Evolutionary conservation across 53 echinoderm and acorn worm species (phyloP), one percentile per base, ranked within the genome.

Genomic region (Holothuria leucospilota): DNA sequence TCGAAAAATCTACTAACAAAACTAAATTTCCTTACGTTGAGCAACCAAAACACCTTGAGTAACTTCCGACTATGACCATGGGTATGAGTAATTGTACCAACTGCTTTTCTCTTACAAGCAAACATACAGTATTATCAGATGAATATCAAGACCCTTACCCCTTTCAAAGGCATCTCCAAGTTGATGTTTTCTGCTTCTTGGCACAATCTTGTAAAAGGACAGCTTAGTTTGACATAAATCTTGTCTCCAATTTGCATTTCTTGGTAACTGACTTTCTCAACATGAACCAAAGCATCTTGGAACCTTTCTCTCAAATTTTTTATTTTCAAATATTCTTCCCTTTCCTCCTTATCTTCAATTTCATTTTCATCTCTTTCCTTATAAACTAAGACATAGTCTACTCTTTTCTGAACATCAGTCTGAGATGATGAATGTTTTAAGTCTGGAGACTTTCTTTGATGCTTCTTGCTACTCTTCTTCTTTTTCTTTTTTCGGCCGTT

Each of bases 121-220:
- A 56, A 56, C 18, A 18, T 13, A 34, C 6, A 49, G 42, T 56
- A 16, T 16, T 5, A 5, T 13, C 5, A 52, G 12, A 14, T 56
- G 39, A 0, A 39, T 9, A 68, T 66, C 20, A 28, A 85, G 5
- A 65, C 30, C 39, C 98, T 95, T 63, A 98, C 98, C 86, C 92
- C 93, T 93, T 84, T 93, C 18, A 98, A 89, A 10, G 95, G 95
- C 95, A 95, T 95, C 64, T 98, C 95, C 63, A 98, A 70, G 20
- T 93, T 95, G 85, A 98, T 92, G 1, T 90, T 71, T 59, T 98
- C 95, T 24, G 98, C 98, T 69, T 95, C 73, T 59, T 92, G 78
- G 62, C 98, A 95, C 63, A 98, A 82, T 59, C 93, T 93, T 42
- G 69, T 15, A 68, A 98, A 98, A 4, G 98, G 93, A 59, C 92